These are phyloP conservation scores for Drosophila sulfurigaster DNA, from an alignment of 1,140 invertebrate genomes.

Conservation along the genomic window DNA sequence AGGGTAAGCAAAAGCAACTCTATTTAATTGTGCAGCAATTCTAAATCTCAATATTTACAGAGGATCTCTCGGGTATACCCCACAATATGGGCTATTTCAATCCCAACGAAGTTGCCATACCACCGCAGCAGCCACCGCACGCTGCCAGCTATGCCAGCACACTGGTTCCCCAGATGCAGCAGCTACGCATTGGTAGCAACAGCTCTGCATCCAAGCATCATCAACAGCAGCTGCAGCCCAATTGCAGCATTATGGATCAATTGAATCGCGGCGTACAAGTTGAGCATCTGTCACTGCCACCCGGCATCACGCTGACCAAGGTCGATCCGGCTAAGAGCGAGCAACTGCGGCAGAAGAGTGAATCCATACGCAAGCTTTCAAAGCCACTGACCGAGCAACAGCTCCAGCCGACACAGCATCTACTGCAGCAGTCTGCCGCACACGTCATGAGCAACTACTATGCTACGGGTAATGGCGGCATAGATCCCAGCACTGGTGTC, in stretches of 20 bases:
- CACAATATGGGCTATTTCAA: slow-evolving; percentile 82
- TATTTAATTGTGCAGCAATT: neutral
- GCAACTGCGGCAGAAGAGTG: slow-evolving; percentile 77
- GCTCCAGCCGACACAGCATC: slow-evolving; percentile 46
- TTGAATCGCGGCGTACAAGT: slow-evolving; percentile 87
- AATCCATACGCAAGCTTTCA: slow-evolving; percentile 76
- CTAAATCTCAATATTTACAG: slow-evolving; percentile 17
- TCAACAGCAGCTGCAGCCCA: slow-evolving; percentile 46
- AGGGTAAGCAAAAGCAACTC: slow-evolving; percentile 43
- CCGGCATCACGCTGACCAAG: slow-evolving; percentile 93
- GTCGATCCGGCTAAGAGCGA: slow-evolving; percentile 88
- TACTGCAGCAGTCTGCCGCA: slow-evolving; percentile 52
- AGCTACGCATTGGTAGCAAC: slow-evolving; percentile 56
- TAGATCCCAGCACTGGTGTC: slow-evolving; percentile 62
- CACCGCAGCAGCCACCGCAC: slow-evolving; percentile 51
- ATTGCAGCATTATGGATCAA: slow-evolving; percentile 87
- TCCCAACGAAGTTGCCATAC: slow-evolving; percentile 80
- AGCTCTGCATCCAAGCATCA: slow-evolving; percentile 44
- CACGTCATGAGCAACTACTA: slow-evolving; percentile 65
- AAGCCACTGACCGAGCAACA: slow-evolving; percentile 68
- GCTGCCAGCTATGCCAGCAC: slow-evolving; percentile 70
- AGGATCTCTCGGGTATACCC: slow-evolving; percentile 79
- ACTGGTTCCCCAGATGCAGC: slow-evolving; percentile 67
- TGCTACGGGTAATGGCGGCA: slow-evolving; percentile 46
- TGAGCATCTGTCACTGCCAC: slow-evolving; percentile 90